Base-by-base conservation (phyloP, 2,888 invertebrate genomes). In the Morpho helenor region DNA sequence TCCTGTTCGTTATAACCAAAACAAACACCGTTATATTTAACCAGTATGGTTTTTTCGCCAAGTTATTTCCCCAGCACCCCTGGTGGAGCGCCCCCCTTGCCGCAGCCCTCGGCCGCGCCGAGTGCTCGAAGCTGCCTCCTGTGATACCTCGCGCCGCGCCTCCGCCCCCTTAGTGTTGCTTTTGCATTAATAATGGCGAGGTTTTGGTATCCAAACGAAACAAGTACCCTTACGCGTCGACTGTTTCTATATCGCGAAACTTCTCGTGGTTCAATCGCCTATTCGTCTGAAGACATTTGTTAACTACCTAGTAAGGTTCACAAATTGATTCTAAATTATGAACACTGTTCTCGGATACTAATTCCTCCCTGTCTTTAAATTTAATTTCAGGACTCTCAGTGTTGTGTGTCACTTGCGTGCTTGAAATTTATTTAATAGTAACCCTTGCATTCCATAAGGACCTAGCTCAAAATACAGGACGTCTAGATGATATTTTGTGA, bases 101-200 rank as follows among this genome's bases (percentile, higher is more conserved):
- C 5, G 31, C 31, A 31, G 31, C 16, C 0, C 23, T 40, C 60
- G 62, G 59, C 64, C 59, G 66, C 63, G 70, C 67, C 67, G 68
- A 71, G 75, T 70, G 74, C 68, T 68, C 67, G 69, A 64, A 72
- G 73, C 77, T 80, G 84, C 80, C 75, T 73, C 76, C 79, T 79
- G 83, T 79, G 81, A 79, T 78, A 79, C 73, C 65, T 69, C 75
- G 73, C 73, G 64, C 69, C 69, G 63, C 69, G 60, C 59, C 57
- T 65, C 66, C 67, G 65, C 70, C 68, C 40, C 42, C 52, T 9
- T 46, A 16, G 23, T 42, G 49, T 43, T 56, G 42, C 50, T 52
- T n/a, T 52, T 51, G 52, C 41, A 49, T 7, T 48, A 10, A 39
- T 40, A 1, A 16, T 5, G 8, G 45, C 22, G 59, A 59, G 43